Evolutionary conservation across 1,140 invertebrate species (phyloP).

Genomic region (Lerema accius): DNA sequence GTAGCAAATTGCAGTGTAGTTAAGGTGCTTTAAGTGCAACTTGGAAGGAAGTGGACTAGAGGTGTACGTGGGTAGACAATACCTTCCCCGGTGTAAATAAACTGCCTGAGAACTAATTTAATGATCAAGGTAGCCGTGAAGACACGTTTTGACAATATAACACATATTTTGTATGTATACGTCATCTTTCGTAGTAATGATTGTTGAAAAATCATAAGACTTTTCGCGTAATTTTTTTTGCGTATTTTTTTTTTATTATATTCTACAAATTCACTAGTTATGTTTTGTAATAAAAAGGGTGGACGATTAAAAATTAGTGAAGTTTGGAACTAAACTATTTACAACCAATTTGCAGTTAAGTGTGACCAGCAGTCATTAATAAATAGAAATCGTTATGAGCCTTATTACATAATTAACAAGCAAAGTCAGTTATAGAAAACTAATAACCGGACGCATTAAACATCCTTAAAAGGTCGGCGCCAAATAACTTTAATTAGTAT

Average conservation of each 20-base stretch:
- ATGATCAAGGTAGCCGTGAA: conserved; percentile 59
- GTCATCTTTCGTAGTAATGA: too few relatives aligned
- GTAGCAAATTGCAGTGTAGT: conserved; percentile 60
- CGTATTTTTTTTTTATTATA: too few relatives aligned
- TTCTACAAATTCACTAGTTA: too few relatives aligned
- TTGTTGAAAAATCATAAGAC: too few relatives aligned
- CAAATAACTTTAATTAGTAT: conserved; percentile 35
- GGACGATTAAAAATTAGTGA: too few relatives aligned
- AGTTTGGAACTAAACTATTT: too few relatives aligned
- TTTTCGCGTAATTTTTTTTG: too few relatives aligned
- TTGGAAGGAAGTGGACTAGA: conserved; percentile 43
- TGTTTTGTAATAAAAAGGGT: too few relatives aligned
- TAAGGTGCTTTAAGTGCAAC: conserved; percentile 62
- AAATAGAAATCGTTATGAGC: too few relatives aligned
- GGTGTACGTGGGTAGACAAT: conserved; percentile 69
- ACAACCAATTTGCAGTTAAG: too few relatives aligned
- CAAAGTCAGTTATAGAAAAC: background rate
- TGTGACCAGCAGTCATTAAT: too few relatives aligned
- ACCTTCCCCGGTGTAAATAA: conserved; percentile 38
- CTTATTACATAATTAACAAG: background rate
- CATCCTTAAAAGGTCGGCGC: conserved; percentile 18
- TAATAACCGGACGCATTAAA: conserved; percentile 11
- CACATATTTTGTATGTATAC: background rate
- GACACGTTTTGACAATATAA: conserved; percentile 55
- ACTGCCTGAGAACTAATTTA: conserved; percentile 51